These are phyloP conservation scores for Penaeus japonicus DNA, from an alignment of 1,140 invertebrate genomes.

Conservation along the genomic window DNA sequence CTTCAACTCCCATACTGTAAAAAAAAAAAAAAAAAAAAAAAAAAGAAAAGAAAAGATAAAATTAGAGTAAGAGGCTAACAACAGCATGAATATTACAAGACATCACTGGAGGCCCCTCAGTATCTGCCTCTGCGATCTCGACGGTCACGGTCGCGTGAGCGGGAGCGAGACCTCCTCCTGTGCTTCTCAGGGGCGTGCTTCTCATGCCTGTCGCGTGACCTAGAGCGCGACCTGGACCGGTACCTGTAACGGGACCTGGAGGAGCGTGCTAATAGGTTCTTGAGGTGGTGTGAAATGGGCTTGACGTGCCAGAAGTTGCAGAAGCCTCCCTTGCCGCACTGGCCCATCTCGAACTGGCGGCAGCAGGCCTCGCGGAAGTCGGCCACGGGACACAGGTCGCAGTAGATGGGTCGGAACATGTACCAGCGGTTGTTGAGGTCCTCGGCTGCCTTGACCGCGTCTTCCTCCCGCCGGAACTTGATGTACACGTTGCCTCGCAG, in stretches of 20 bases:
- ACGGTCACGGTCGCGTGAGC: constrained; percentile 56
- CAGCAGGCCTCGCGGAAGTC: constrained; percentile 58
- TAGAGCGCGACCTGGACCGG: constrained; percentile 51
- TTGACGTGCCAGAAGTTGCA: constrained; percentile 59
- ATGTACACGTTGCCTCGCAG: constrained; percentile 58
- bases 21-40: not conserved
- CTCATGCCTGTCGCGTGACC: constrained; percentile 36
- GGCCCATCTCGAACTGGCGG: constrained; percentile 58
- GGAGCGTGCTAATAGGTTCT: constrained; percentile 54
- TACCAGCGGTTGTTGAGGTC: constrained; percentile 59
- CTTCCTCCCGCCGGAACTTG: constrained; percentile 58
- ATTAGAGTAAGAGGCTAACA: not conserved
- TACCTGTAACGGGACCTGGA: constrained; percentile 55
- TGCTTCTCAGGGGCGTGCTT: not conserved
- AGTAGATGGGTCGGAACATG: constrained; percentile 59
- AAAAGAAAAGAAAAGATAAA: not conserved
- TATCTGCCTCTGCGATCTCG: constrained; percentile 57
- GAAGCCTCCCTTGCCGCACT: constrained; percentile 59
- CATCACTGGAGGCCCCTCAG: constrained; percentile 10
- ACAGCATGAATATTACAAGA: not conserved
- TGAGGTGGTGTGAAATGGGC: constrained; percentile 58
- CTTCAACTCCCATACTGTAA: no score
- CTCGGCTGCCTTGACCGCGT: constrained; percentile 58
- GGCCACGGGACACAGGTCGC: constrained; percentile 57
- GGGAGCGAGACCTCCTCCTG: constrained; percentile 48